A percentile compares a stretch with the other conserved stretches of the same genome.
Conservation (phyloP, 2,888 invertebrate genomes). For the Apamea epomidion region DNA sequence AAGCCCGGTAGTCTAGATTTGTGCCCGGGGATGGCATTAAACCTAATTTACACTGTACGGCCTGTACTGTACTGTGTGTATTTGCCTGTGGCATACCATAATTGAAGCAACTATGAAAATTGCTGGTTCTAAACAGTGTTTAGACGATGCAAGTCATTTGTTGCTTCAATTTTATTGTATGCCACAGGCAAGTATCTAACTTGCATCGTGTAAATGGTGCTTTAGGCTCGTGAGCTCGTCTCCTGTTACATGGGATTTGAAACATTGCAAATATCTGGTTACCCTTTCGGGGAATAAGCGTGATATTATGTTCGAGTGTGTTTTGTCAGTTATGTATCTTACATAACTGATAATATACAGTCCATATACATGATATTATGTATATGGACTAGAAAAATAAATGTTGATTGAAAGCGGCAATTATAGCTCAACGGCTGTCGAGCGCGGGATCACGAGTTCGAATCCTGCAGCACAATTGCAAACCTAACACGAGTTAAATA, state of each 20-base stretch:
- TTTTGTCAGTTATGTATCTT: background rate
- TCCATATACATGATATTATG: too few relatives aligned
- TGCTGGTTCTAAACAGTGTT: too few relatives aligned
- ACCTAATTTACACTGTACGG: too few relatives aligned
- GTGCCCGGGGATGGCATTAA: too few relatives aligned
- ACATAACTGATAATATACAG: too few relatives aligned
- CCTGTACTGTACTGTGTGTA: too few relatives aligned
- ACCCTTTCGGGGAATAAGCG: background rate
- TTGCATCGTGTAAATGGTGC: background rate
- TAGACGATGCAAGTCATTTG: background rate
- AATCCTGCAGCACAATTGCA: background rate
- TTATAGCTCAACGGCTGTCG: background rate
- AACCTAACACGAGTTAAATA: background rate
- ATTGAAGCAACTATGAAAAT: too few relatives aligned
- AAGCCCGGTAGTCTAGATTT: background rate
- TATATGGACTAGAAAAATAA: background rate
- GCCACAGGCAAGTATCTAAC: background rate
- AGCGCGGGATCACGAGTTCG: background rate
- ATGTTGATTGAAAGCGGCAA: background rate
- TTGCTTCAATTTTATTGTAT: background rate
- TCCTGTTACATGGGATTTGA: background rate
- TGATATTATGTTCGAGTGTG: background rate
- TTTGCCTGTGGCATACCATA: too few relatives aligned
- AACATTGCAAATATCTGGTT: background rate
- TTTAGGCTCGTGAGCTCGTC: too few relatives aligned